Conservation (phyloP, 2,113 vertebrate genomes). For the Bathybates hornii region DNA sequence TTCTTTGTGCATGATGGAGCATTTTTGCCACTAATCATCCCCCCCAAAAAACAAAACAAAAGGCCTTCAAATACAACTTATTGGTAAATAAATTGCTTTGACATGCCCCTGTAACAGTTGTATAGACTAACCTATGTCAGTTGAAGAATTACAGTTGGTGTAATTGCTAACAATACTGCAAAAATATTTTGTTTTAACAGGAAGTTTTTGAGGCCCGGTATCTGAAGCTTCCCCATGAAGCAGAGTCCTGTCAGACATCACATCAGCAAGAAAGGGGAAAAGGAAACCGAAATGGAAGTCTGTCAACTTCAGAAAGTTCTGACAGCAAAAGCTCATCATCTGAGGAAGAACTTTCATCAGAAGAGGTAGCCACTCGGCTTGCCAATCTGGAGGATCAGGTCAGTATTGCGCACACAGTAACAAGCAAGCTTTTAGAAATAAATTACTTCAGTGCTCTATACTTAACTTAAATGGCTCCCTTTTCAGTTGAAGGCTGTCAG, state of each 20-base stretch:
- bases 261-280: not conserved
- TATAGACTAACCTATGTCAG: not conserved
- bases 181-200: constrained; percentile 53
- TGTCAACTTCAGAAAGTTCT: constrained; percentile 61
- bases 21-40: not conserved
- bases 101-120: not conserved
- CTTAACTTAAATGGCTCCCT: not conserved
- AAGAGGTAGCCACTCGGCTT: constrained; percentile 57
- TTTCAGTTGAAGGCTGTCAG: constrained; percentile 79
- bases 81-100: not conserved
- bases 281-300: not conserved
- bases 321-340: constrained; percentile 71
- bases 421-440: not conserved
- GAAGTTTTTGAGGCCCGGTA: constrained; percentile 87
- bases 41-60: not conserved
- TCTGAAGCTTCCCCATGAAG: constrained; percentile 78
- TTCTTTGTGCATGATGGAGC: not conserved
- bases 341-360: constrained; percentile 66
- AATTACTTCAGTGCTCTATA: not conserved
- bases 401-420: not conserved
- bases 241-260: not conserved
- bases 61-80: not conserved
- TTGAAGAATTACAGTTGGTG: not conserved
- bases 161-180: not conserved
- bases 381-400: constrained; percentile 80